A percentile compares a stretch with the other conserved stretches of the same genome.
Evolutionary conservation across 1,140 invertebrate species (phyloP).

Genomic region (Saccostrea cuccullata): DNA sequence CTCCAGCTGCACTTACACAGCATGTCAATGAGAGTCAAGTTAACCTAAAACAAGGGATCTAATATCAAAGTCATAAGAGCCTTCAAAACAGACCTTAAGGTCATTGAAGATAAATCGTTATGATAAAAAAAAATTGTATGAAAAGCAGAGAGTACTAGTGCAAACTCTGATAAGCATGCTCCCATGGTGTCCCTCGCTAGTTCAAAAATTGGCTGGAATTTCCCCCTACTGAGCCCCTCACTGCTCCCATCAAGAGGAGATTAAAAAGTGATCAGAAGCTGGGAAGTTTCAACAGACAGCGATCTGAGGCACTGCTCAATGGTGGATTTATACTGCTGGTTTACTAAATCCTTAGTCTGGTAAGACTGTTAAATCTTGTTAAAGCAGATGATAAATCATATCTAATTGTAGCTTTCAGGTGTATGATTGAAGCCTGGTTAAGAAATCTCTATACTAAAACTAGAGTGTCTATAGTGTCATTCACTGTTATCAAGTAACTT

Average conservation of each 20-base stretch:
- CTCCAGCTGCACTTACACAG: background rate
- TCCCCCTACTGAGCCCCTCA: background rate
- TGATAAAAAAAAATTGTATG: background rate
- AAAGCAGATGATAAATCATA: background rate
- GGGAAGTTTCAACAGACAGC: background rate
- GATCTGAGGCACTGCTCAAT: background rate
- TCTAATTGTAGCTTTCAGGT: background rate
- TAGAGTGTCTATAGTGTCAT: too few species aligned
- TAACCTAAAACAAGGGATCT: background rate
- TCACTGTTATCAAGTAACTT: background rate
- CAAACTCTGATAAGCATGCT: background rate
- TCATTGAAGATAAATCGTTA: background rate
- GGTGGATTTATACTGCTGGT: background rate
- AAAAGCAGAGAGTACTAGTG: background rate
- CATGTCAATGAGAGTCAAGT: background rate
- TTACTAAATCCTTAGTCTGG: background rate
- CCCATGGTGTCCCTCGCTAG: background rate
- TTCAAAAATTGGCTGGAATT: background rate
- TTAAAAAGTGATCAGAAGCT: constrained; percentile 27
- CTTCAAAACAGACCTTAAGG: background rate
- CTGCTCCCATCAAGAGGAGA: constrained; percentile 1
- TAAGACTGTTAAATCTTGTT: constrained; percentile 13
- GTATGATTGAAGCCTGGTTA: background rate
- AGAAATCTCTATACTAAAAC: too few species aligned
- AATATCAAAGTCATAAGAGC: background rate